Evolutionary conservation across 2,113 vertebrate genomes (phyloP).

Genomic region (Chiloscyllium plagiosum): DNA sequence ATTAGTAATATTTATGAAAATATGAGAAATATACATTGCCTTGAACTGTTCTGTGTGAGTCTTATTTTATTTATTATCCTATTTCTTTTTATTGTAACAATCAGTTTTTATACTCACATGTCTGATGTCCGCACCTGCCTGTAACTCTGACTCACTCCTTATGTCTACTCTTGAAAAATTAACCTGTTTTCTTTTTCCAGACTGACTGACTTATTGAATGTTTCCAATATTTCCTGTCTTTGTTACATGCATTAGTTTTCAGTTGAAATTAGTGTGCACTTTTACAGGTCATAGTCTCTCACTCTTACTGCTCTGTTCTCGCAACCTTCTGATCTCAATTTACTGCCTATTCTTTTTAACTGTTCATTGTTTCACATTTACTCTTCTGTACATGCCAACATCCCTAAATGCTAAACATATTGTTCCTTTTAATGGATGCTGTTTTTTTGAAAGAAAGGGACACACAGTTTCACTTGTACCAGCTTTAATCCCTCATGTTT

Average conservation of each 20-base stretch:
- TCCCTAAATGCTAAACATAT: background rate
- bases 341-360: background rate
- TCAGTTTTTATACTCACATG: background rate
- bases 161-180: background rate
- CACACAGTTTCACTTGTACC: too few relatives aligned
- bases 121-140: background rate
- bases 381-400: background rate
- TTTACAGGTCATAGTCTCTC: background rate
- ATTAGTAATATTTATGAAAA: background rate
- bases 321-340: background rate
- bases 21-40: background rate
- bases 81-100: background rate
- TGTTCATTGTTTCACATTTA: background rate
- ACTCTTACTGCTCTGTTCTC: background rate
- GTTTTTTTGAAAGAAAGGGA: too few relatives aligned
- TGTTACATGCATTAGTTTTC: background rate
- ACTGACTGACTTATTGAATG: background rate
- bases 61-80: background rate
- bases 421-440: background rate
- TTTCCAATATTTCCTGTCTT: background rate
- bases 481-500: too few relatives aligned
- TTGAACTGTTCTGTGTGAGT: background rate
- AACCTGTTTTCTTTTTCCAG: background rate
- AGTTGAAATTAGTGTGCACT: background rate
- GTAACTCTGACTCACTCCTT: background rate